Evolutionary conservation across 2,797 vertebrate species (phyloP).

Genomic region (Halcyon badia): DNA sequence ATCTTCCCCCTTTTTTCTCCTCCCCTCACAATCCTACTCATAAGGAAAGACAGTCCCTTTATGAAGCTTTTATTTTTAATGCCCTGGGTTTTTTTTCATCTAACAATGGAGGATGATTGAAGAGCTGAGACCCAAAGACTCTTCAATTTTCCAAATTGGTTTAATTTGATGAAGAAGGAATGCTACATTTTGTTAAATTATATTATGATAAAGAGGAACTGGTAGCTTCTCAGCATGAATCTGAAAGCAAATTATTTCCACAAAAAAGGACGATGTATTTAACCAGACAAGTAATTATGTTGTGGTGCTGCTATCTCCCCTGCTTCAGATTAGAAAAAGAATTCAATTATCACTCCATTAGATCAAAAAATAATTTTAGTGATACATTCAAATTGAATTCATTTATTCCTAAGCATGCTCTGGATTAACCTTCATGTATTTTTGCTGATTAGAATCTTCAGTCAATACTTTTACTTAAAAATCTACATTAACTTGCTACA

Average conservation of each 20-base stretch:
- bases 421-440: conserved; percentile 74
- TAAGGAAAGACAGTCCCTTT: not conserved
- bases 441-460: conserved; percentile 73
- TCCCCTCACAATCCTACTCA: not conserved
- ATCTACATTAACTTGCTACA: conserved; percentile 41
- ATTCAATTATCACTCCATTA: conserved; percentile 84
- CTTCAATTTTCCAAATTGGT: conserved; percentile 80
- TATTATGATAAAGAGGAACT: conserved; percentile 81
- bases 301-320: conserved; percentile 75
- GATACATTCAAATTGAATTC: conserved; percentile 77
- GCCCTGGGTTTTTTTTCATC: conserved; percentile 12
- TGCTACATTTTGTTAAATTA: conserved; percentile 79
- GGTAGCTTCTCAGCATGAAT: conserved; percentile 78
- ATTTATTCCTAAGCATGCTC: conserved; percentile 76
- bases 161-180: conserved; percentile 81
- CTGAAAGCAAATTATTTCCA: conserved; percentile 80
- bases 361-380: conserved; percentile 81
- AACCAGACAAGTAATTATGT: conserved; percentile 82
- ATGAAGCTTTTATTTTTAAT: conserved; percentile 25
- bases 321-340: conserved; percentile 79
- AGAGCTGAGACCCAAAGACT: conserved; percentile 74
- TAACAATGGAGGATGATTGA: conserved; percentile 77
- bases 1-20: not conserved
- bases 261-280: conserved; percentile 79
- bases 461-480: conserved; percentile 72